Conservation (phyloP, 1,140 invertebrate genomes). For the Drosophila rhopaloa region DNA sequence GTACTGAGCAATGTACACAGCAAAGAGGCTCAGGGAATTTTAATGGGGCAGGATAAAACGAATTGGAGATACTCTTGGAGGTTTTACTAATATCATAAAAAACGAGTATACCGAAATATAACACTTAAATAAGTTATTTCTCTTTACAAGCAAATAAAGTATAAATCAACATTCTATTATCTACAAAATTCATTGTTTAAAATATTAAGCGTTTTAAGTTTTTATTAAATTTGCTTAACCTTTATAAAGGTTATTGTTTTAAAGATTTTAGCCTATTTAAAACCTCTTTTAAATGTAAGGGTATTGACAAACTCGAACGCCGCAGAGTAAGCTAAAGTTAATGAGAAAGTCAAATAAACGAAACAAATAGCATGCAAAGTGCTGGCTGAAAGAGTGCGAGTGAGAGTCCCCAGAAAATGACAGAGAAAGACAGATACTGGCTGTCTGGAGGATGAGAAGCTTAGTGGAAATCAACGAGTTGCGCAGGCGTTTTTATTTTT, state of each 20-base stretch:
- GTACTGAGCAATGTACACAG: background rate
- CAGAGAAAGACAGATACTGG: constrained; percentile 11
- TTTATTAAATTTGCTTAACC: too few relatives aligned
- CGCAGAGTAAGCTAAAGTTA: constrained; percentile 77
- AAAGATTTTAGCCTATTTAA: too few relatives aligned
- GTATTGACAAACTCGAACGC: constrained; percentile 25
- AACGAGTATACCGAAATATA: too few relatives aligned
- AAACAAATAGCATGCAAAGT: constrained; percentile 79
- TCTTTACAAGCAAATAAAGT: too few relatives aligned
- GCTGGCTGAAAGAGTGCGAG: constrained; percentile 33
- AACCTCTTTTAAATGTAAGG: background rate
- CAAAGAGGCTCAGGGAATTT: constrained; percentile 17
- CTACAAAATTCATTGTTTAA: too few relatives aligned
- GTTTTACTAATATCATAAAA: too few relatives aligned
- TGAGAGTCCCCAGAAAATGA: constrained; percentile 22
- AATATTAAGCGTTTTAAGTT: too few relatives aligned
- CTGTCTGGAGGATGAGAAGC: constrained; percentile 12
- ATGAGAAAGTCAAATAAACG: constrained; percentile 82
- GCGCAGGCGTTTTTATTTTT: constrained; percentile 61
- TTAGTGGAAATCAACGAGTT: constrained; percentile 26
- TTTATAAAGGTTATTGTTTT: too few relatives aligned
- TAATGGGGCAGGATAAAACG: background rate
- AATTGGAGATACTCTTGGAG: constrained; percentile 3
- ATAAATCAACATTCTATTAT: too few relatives aligned
- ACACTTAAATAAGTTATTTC: too few relatives aligned